Conservation (phyloP, 2,888 invertebrate genomes). For the Pegoplata infirma region DNA sequence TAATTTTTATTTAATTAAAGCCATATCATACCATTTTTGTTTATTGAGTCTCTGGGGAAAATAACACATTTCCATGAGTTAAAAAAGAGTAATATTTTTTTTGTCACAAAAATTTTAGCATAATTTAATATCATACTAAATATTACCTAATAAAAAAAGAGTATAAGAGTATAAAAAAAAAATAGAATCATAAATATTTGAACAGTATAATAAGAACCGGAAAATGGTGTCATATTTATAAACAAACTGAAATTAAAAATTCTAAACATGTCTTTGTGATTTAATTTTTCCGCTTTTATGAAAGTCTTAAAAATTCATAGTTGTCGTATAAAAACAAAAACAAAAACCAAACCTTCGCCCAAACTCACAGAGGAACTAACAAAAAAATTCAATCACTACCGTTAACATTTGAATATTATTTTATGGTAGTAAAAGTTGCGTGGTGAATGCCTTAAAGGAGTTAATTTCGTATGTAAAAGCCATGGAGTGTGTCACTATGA, state of each 20-base stretch:
- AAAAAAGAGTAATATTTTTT: not conserved
- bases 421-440: too few relatives aligned
- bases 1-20: too few relatives aligned
- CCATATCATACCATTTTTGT: too few relatives aligned
- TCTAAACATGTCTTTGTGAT: constrained; percentile 37
- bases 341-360: too few relatives aligned
- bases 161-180: not conserved
- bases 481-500: constrained; percentile 10
- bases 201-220: constrained; percentile 25
- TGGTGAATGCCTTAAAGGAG: not conserved
- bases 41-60: too few relatives aligned
- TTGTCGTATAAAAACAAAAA: not conserved
- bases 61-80: too few relatives aligned
- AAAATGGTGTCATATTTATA: constrained; percentile 40
- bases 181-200: not conserved
- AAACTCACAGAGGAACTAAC: constrained; percentile 39
- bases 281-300: constrained; percentile 41
- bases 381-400: constrained; percentile 35
- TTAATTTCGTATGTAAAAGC: not conserved
- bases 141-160: constrained; percentile 3
- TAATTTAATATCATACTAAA: not conserved
- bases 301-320: not conserved
- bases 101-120: not conserved
- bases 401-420: constrained; percentile 36
- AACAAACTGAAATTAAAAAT: constrained; percentile 41